A percentile compares a stretch with the other conserved stretches of the same genome.
These are phyloP conservation scores for Epinephelus cyanopodus DNA, from an alignment of 2,113 vertebrate species.

Conservation along the genomic window DNA sequence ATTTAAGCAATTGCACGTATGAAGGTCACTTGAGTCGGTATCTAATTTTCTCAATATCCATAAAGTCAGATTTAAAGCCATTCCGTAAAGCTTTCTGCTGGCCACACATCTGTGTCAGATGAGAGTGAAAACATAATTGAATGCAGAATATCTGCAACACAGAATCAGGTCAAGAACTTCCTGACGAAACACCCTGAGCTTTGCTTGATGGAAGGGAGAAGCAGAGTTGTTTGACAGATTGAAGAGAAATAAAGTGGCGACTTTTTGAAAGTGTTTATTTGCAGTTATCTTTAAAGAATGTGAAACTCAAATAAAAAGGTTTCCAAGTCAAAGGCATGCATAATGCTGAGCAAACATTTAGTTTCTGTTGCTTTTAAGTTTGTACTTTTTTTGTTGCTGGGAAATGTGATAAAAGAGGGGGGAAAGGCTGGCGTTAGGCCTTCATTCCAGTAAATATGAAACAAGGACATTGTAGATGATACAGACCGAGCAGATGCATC, in stretches of 20 bases:
- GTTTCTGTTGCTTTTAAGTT: no score
- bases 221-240: constrained; percentile 2
- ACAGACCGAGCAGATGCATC: not conserved
- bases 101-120: constrained; percentile 27
- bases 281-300: constrained; percentile 1
- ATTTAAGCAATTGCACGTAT: not conserved
- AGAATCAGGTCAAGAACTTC: constrained; percentile 56
- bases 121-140: constrained; percentile 35
- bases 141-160: constrained; percentile 29
- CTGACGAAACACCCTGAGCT: constrained; percentile 28
- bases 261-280: constrained; percentile 19
- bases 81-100: constrained; percentile 3
- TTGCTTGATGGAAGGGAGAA: constrained; percentile 13
- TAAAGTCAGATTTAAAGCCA: constrained; percentile 16
- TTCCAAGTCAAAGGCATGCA: no score
- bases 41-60: constrained; percentile 13
- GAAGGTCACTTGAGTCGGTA: not conserved
- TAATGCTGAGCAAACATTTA: no score
- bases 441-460: not conserved
- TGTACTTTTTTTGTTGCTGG: no score
- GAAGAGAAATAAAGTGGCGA: constrained; percentile 1
- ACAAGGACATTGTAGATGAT: not conserved
- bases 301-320: no score
- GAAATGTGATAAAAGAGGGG: no score
- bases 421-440: no score